Evolutionary conservation across 2,888 invertebrate species (phyloP).

Genomic region (Stegana nigrithorax): DNA sequence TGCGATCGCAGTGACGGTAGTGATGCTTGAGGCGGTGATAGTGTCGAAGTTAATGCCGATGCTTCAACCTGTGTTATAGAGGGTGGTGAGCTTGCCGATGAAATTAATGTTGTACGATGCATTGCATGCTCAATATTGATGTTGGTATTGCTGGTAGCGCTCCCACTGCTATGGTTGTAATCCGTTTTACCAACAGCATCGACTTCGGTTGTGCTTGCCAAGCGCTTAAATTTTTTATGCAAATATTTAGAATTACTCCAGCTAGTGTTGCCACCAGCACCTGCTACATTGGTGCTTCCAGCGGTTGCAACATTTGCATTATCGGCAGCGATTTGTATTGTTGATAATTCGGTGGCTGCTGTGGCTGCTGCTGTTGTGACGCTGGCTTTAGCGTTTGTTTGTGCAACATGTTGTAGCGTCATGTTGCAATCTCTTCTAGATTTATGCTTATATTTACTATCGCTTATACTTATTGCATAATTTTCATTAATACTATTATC

Average conservation of each 20-base stretch:
- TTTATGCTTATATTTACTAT: conserved; percentile 43
- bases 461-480: conserved; percentile 52
- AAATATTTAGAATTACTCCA: conserved; percentile 81
- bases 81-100: conserved; percentile 58
- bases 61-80: too few species aligned
- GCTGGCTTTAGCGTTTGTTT: conserved; percentile 18
- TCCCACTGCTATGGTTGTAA: neutral
- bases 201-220: conserved; percentile 71
- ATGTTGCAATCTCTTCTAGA: conserved; percentile 57
- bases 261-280: conserved; percentile 28
- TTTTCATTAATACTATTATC: conserved; percentile 59
- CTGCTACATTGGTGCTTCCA: conserved; percentile 27
- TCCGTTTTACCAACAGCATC: conserved; percentile 26
- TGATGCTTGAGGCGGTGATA: conserved; percentile 48
- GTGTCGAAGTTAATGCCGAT: too few species aligned
- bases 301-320: conserved; percentile 24
- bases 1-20: conserved; percentile 28
- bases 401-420: conserved; percentile 54
- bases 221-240: conserved; percentile 94
- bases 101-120: conserved; percentile 56
- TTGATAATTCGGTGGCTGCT: conserved; percentile 25
- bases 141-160: conserved; percentile 20
- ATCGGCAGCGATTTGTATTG: conserved; percentile 12
- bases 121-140: too few species aligned
- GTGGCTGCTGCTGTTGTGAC: conserved; percentile 37